Base-by-base conservation (phyloP, 2,113 vertebrate genomes). In the Grantiella picta region DNA sequence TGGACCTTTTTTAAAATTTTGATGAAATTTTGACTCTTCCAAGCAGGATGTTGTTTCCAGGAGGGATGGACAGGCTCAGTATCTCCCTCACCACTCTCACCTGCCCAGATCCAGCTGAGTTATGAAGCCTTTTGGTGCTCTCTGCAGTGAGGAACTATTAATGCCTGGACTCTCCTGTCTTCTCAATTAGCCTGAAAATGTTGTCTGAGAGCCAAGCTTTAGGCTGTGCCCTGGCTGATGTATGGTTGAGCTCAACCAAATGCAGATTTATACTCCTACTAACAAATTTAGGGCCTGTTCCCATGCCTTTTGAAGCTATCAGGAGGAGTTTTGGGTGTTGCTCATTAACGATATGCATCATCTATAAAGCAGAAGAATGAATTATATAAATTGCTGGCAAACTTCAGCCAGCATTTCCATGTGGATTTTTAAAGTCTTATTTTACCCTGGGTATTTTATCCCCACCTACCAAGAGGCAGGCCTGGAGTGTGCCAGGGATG, bases 241-340 rank as follows among this genome's bases (percentile, higher is more conserved):
- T 54, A 59, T 63, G 64, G 86, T 38, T 80, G 85, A 95, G 44
- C 81, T 90, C 91, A 77, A 70, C 38, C 66, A 63, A 92, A 93
- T 70, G 12, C 50, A 89, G 85, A 94, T 97, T 94, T 93, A 82
- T 95, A 80, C 50, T 88, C 70, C n/a, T 70, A 50, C 38, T 27
- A 60, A 61, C 50, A 83, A 86, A 94, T 79, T 59, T 82, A 80
- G n/a, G 38, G 28, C 65, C 33, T 33, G 81, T 79, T 88, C 71
- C 64, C 35, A 3, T 53, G 81, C 52, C 61, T 86, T 19, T 27
- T 52, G 60, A 28, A 86, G 53, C 73, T 78, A 59, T 56, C 66
- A 53, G 75, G 61, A 89, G 68, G 56, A 86, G 71, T 59, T 91
- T 81, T 59, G 63, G 50, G 47, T 90, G 69, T 59, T 91, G 86